These are phyloP conservation scores for Nylanderia fulva DNA, from an alignment of 1,140 invertebrate species.

Conservation along the genomic window DNA sequence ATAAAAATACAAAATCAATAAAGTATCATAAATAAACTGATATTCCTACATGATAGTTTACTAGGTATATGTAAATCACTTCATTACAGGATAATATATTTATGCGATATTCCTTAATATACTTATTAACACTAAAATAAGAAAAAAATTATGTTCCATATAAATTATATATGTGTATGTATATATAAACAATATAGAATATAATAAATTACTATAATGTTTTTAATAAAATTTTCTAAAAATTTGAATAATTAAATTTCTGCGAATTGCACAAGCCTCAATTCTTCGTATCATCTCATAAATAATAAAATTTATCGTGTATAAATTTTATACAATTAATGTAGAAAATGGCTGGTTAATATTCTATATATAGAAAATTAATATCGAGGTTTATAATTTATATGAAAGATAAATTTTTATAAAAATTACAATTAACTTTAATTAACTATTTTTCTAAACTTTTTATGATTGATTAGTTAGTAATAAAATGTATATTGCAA, in stretches of 20 bases:
- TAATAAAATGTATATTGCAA: neutral
- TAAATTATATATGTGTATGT: no score
- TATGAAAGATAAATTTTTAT: no score
- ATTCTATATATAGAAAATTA: neutral
- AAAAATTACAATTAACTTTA: neutral
- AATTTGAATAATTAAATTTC: no score
- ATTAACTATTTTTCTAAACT: neutral
- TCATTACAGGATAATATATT: neutral
- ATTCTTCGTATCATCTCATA: neutral
- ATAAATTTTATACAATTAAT: neutral
- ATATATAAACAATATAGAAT: no score
- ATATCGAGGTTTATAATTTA: neutral
- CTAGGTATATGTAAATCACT: neutral
- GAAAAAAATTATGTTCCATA: no score
- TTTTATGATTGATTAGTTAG: neutral
- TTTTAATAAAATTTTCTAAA: no score
- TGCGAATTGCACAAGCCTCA: no score
- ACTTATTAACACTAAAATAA: no score
- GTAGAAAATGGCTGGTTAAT: neutral
- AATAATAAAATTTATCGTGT: constrained; percentile 22
- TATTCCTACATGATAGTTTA: constrained; percentile 31
- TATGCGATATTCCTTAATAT: no score
- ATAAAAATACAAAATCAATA: constrained; percentile 14
- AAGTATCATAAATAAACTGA: constrained; percentile 20
- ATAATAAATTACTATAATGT: no score